A percentile compares a stretch with the other conserved stretches of the same genome.
Evolutionary conservation across 2,888 invertebrate species (phyloP).

Genomic region (Xestia rhomboidea): DNA sequence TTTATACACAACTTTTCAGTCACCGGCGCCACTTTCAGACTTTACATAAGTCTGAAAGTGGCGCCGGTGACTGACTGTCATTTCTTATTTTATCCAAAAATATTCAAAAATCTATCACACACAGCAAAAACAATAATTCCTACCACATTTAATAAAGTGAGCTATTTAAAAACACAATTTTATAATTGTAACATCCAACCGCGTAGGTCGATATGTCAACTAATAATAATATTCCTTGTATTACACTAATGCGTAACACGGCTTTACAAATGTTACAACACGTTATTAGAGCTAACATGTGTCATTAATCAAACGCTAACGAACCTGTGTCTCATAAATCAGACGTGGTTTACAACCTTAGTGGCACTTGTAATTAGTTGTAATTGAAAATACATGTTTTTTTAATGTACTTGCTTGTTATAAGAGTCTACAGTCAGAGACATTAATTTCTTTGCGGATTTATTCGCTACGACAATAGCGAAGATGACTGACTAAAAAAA

Average conservation of each 20-base stretch:
- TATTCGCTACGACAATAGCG: too few species aligned
- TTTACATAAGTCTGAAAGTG: too few species aligned
- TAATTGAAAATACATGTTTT: slow-evolving; percentile 5
- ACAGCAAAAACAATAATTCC: not conserved
- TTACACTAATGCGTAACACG: slow-evolving; percentile 51
- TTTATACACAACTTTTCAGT: too few species aligned
- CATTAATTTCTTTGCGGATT: not conserved
- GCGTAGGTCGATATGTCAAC: slow-evolving; percentile 25
- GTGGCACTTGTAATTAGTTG: not conserved
- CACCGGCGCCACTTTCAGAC: too few species aligned
- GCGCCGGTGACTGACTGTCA: too few species aligned
- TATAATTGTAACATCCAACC: not conserved
- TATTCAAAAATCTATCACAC: not conserved
- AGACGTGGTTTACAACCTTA: slow-evolving; percentile 1
- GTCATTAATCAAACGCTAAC: slow-evolving; percentile 28
- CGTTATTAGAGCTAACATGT: slow-evolving; percentile 19
- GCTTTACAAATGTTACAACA: slow-evolving; percentile 9
- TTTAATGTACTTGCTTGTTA: not conserved
- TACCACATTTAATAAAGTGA: slow-evolving; percentile 11
- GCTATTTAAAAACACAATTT: slow-evolving; percentile 26
- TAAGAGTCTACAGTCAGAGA: not conserved
- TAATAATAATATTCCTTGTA: slow-evolving; percentile 29
- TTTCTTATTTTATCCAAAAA: too few species aligned
- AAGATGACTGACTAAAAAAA: too few species aligned
- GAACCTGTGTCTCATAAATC: slow-evolving; percentile 3